Conservation (phyloP, 2,888 invertebrate species). For the Terebella lapidaria region DNA sequence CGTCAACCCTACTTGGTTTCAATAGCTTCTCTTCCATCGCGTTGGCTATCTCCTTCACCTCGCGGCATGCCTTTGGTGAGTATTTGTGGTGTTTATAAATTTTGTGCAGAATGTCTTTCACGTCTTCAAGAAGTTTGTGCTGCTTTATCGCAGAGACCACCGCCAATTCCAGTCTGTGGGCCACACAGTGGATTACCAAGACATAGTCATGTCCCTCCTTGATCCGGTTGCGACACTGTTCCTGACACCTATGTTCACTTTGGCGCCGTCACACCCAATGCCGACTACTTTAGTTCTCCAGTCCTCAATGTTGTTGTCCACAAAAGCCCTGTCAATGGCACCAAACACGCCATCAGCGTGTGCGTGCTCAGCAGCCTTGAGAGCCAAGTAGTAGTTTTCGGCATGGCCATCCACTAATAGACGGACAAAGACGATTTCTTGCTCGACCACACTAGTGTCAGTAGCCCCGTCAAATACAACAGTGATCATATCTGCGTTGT, state of each 20-base stretch:
- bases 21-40: not conserved
- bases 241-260: not conserved
- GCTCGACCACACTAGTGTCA: not conserved
- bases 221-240: constrained; percentile 2
- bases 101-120: not conserved
- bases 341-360: not conserved
- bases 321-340: not conserved
- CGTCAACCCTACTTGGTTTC: not conserved
- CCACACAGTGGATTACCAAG: too few species aligned
- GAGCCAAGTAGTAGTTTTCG: not conserved
- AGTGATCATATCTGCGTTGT: not conserved
- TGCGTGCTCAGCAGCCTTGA: not conserved
- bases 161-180: not conserved
- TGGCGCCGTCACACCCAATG: not conserved
- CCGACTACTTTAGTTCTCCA: not conserved
- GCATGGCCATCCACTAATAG: not conserved
- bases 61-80: not conserved
- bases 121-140: not conserved
- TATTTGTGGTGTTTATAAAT: not conserved
- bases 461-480: not conserved
- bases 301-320: not conserved
- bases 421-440: not conserved
- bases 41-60: not conserved
- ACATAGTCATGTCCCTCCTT: too few species aligned
- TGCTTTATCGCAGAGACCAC: not conserved